Evolutionary conservation across 2,888 invertebrate species (phyloP).

Genomic region (Strigamia maritima): DNA sequence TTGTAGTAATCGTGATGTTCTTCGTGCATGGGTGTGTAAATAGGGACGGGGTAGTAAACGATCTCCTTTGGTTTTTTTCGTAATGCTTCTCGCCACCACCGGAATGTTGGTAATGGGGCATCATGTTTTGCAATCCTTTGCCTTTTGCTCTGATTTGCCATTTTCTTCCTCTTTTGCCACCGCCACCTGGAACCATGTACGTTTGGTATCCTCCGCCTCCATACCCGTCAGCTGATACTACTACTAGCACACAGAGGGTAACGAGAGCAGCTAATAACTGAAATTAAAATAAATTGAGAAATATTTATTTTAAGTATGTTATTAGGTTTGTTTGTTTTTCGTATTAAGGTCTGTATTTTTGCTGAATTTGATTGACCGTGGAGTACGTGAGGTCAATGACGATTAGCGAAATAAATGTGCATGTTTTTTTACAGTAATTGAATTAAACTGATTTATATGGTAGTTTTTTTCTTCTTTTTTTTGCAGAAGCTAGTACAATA

Average conservation of each 20-base stretch:
- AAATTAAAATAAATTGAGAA: background rate
- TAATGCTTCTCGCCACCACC: background rate
- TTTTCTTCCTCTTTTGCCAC: background rate
- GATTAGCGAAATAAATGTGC: background rate
- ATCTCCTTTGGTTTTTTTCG: conserved; percentile 7
- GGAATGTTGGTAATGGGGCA: background rate
- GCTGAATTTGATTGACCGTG: background rate
- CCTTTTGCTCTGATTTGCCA: conserved; percentile 22
- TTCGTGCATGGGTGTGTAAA: background rate
- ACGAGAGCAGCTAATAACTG: background rate
- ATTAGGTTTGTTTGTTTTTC: background rate
- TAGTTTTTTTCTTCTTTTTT: background rate
- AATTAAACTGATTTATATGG: background rate
- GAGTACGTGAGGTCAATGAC: background rate
- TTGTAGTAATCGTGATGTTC: background rate
- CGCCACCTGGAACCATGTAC: background rate
- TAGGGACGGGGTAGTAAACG: background rate
- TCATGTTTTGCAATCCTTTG: conserved; percentile 29
- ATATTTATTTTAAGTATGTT: background rate
- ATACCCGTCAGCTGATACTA: background rate
- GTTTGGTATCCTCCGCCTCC: background rate
- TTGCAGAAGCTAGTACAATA: too few relatives aligned
- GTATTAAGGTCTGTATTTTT: background rate
- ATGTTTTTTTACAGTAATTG: background rate
- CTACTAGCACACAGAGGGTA: background rate